Evolutionary conservation across 2,888 invertebrate genomes (phyloP).

Genomic region (Lasioglossum figueresi): DNA sequence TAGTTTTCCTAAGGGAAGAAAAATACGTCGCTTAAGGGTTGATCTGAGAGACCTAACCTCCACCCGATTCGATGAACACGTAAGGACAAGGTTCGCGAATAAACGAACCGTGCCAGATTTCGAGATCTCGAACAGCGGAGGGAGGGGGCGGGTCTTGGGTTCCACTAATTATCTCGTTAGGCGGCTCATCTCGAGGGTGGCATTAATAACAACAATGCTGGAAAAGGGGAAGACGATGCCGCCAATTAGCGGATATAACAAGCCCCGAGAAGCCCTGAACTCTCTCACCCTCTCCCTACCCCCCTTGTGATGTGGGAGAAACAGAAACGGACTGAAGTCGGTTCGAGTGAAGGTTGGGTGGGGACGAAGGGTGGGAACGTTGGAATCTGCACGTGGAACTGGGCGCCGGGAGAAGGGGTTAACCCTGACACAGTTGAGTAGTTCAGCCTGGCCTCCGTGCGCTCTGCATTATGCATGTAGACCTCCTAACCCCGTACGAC

Average conservation of each 20-base stretch:
- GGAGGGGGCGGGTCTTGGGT: neutral
- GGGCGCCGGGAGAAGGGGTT: slow-evolving; percentile 55
- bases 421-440: slow-evolving; percentile 82
- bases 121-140: neutral
- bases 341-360: neutral
- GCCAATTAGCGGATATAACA: slow-evolving; percentile 76
- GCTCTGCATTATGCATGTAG: slow-evolving; percentile 78
- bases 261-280: slow-evolving; percentile 57
- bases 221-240: slow-evolving; percentile 48
- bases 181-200: slow-evolving; percentile 53
- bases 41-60: neutral
- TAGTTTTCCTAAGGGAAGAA: neutral
- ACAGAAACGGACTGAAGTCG: slow-evolving; percentile 41
- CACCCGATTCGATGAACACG: neutral
- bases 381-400: slow-evolving; percentile 64
- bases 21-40: neutral
- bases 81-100: neutral
- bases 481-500: slow-evolving; percentile 73
- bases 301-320: slow-evolving; percentile 28
- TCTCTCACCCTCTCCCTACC: neutral
- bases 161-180: slow-evolving; percentile 72
- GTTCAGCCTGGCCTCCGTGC: slow-evolving; percentile 69
- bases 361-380: slow-evolving; percentile 9
- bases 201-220: slow-evolving; percentile 67
- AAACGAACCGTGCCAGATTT: slow-evolving; percentile 4